Base-by-base conservation (phyloP, 2,888 invertebrate species). In the Cepaea hortensis region DNA sequence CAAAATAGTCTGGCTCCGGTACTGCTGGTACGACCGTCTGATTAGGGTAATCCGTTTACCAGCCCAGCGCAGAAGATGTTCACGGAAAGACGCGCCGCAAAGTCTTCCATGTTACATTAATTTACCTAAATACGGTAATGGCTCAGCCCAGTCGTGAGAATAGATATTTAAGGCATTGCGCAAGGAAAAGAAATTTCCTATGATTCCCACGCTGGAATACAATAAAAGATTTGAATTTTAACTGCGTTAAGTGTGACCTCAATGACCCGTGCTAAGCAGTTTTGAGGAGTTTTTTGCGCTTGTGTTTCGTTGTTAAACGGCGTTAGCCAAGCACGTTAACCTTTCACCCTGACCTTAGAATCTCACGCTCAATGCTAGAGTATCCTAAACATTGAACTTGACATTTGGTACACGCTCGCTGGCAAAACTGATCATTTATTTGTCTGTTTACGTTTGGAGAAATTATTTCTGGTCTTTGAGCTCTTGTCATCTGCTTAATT, bases 141-240 rank as follows among this genome's bases (percentile, higher is more conserved):
- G n/a, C 55, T 77, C 55, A 55, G 50, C 55, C 61, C 9, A n/a
- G 11, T 77, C 23, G 77, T 55, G 77, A 77, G 55, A 81, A 81
- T 70, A 48, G 23, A 68, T 70, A 81, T 81, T 81, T 68, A 50
- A 70, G 70, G 65, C 50, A 70, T 15, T 81, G 65, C 68, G 48
- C 81, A 11, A 81, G 81, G 81, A 81, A 81, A 68, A 70, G 68
- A 70, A 70, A n/a, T 68, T 81, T n/a, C 3, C 15, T n/a, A n/a
- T 20, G 81, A 81, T 81, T 81, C 81, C 81, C 81, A 81, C 81
- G 81, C 68, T 81, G 48, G n/a, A 68, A 81, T 46, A 81, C 70
- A 81, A 81, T 81, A 70, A 81, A 81, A 65, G 70, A 70, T 65
- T 50, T 81, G 68, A 70, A 81, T 76, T 76, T 84, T 76, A 76